Evolutionary conservation across 2,888 invertebrate species (phyloP).

Genomic region (Cantharis nigra): DNA sequence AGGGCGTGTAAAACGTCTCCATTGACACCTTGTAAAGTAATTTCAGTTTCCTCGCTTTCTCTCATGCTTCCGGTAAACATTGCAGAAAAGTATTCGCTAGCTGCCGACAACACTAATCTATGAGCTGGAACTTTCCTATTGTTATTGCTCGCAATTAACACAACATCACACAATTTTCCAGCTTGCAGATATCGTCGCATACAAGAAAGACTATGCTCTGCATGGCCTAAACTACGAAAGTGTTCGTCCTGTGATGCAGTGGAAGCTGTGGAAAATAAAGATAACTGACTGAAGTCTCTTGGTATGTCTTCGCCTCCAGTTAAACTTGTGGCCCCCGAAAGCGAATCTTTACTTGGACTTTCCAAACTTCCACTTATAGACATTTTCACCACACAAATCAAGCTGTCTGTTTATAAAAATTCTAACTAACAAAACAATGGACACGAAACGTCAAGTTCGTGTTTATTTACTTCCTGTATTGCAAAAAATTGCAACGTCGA

Average conservation of each 20-base stretch:
- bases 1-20: constrained; percentile 84
- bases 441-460: background rate
- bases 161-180: constrained; percentile 86
- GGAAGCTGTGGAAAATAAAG: constrained; percentile 63
- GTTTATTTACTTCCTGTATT: background rate
- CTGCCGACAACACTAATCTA: constrained; percentile 84
- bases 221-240: constrained; percentile 77
- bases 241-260: constrained; percentile 75
- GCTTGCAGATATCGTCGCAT: constrained; percentile 83
- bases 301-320: constrained; percentile 61
- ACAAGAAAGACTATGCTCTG: constrained; percentile 78
- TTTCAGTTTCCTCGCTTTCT: constrained; percentile 82
- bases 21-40: constrained; percentile 83
- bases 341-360: constrained; percentile 51
- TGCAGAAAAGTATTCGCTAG: constrained; percentile 92
- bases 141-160: constrained; percentile 76
- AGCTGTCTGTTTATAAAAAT: background rate
- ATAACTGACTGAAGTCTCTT: constrained; percentile 69
- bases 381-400: constrained; percentile 27
- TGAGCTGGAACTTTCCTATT: constrained; percentile 61
- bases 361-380: constrained; percentile 41
- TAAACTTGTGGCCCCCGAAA: constrained; percentile 45
- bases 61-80: constrained; percentile 91
- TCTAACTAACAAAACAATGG: background rate
- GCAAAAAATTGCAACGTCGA: background rate